These are phyloP conservation scores for Labroides dimidiatus DNA, from an alignment of 2,797 vertebrate genomes.

Conservation along the genomic window DNA sequence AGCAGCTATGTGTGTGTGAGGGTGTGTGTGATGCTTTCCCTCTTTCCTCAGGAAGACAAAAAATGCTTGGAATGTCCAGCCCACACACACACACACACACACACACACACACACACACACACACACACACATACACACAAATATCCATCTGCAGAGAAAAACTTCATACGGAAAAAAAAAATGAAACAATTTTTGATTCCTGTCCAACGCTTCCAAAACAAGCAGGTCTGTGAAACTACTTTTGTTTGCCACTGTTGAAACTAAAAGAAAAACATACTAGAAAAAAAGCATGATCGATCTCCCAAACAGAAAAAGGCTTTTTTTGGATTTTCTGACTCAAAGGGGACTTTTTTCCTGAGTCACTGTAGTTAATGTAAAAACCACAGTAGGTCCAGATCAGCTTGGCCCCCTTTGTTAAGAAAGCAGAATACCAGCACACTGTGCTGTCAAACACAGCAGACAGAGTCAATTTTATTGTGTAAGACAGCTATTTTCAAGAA, in stretches of 20 bases:
- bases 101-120: conserved; percentile 21
- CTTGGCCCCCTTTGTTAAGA: no score
- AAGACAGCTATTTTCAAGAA: no score
- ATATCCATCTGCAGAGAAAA: neutral
- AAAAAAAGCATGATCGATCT: no score
- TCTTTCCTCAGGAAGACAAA: conserved; percentile 75
- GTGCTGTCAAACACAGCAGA: no score
- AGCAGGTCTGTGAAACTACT: neutral
- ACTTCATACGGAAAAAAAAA: neutral
- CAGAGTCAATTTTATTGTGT: no score
- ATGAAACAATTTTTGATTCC: neutral
- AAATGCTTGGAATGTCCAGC: conserved; percentile 71
- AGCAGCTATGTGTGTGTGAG: conserved; percentile 32
- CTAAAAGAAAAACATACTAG: neutral
- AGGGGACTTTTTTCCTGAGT: no score
- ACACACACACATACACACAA: conserved; percentile 4
- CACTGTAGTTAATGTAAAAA: no score
- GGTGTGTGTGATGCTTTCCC: conserved; percentile 47
- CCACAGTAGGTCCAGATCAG: no score
- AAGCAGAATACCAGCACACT: no score
- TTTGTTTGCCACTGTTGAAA: neutral
- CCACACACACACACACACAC: conserved; percentile 33
- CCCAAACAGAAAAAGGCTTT: no score
- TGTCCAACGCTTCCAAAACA: neutral
- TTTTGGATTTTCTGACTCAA: no score